Base-by-base conservation (phyloP, 2,113 vertebrate genomes). In the Mirza zaza region DNA sequence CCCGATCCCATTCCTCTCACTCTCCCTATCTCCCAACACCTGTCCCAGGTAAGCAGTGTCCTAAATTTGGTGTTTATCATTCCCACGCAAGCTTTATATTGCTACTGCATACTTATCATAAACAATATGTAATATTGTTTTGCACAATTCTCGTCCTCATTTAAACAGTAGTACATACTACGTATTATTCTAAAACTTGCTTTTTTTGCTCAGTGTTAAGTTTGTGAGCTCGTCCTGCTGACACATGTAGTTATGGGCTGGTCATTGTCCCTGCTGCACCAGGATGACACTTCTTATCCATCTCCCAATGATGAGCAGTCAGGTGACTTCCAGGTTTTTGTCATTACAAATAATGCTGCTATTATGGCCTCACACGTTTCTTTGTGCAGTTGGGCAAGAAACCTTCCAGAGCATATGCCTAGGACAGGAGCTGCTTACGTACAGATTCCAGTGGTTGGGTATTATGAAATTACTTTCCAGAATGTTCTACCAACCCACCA, bases 321-420 rank as follows among this genome's bases (percentile, higher is more conserved):
- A 3, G n/a, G 13, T 17, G 29, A 27, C 0, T 2, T 17, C 15
- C 23, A 4, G 32, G 0, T 14, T 0, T 18, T 15, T 23, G 6
- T 27, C 5, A 1, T 27, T 2, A 34, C 15, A 11, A 9, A 4
- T 2, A 9, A 18, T 0, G 29, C 39, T 50, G 75, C 36, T 32
- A 2, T 4, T 8, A 6, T 0, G 6, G 14, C 20, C n/a, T 55
- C 4, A 0, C 27, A 5, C 3, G 23, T 32, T 17, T 71, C 48
- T 29, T 57, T 32, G 42, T 4, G 10, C 32, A 7, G 17, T 6
- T 34, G 12, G 34, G 12, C 61, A 18, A 39, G 15, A 39, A 34
- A n/a, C 50, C 0, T 20, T 18, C 36, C 48, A 14, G 70, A 15
- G 67, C 34, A 20, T 0, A 10, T 1, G 1, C 34, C 45, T 7